Evolutionary conservation across 1,140 invertebrate genomes (phyloP), one percentile per base, ranked within the genome.

Genomic region (Dendroctonus valens): DNA sequence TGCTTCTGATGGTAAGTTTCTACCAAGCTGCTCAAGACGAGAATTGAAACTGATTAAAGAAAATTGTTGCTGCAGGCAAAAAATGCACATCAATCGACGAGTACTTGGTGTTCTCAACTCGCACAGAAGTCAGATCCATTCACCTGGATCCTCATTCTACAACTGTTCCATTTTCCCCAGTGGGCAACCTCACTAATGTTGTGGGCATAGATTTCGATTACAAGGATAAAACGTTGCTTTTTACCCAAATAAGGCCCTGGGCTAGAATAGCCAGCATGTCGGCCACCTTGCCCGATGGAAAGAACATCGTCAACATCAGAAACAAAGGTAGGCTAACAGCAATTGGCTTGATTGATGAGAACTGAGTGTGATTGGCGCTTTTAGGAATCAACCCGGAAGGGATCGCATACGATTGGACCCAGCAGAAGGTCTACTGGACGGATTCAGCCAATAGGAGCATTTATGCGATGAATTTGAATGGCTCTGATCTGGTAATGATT

Each of bases 161-260:
- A 0, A 89, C 86, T 54, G 79, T 91, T 4, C 95, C 96, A 0
- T 96, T 97, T 74, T 87, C 89, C 59, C 89, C 95, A 0, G 83
- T 94, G 15, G 88, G 86, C 0, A 98, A 97, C 75, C 82, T 99
- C 41, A 96, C 94, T 0, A 98, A 98, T 76, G 95, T 98, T 3
- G 96, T 98, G 3, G 95, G 95, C 0, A 83, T 99, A 37, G 97
- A 99, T 79, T 98, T 98, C 76, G 95, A 99, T 79, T 96, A 92
- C 73, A 83, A 84, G 0, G 91, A 98, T 62, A 90, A 95, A 52
- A 89, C 87, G 60, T 76, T 98, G 52, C 86, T 96, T 69, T 96
- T 94, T 74, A 95, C 94, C 0, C 93, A 97, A 81, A 96, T 96
- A 41, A 83, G 93, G 73, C 94, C 94, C 0, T 92, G 91, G 87